Conservation (phyloP, 2,797 vertebrate species). For the Avahi laniger region DNA sequence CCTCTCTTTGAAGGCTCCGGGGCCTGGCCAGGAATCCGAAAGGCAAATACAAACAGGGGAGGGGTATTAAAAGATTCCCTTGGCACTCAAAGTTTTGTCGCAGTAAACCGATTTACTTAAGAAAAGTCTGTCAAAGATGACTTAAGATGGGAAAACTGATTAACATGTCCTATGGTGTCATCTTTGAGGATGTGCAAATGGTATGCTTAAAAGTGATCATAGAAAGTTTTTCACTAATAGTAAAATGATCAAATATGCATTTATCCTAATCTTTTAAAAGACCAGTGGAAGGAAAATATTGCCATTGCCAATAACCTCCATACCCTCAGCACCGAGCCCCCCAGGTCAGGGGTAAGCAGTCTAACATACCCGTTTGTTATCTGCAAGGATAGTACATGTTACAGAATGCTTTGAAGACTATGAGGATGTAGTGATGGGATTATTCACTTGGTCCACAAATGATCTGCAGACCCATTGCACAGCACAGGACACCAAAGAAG, state of each 20-base stretch:
- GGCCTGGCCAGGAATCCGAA: neutral
- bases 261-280: neutral
- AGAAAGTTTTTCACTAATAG: neutral
- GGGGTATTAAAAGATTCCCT: neutral
- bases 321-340: neutral
- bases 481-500: neutral
- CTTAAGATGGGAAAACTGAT: neutral
- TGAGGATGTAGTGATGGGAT: neutral
- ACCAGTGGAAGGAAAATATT: conserved; percentile 19
- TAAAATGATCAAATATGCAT: neutral
- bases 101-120: neutral
- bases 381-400: neutral
- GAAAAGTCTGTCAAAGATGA: neutral
- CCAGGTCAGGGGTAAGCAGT: neutral
- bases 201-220: neutral
- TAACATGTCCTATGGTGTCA: neutral
- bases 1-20: neutral
- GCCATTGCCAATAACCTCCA: neutral
- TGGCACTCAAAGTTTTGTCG: neutral
- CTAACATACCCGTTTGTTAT: neutral
- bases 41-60: neutral
- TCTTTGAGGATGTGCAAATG: neutral
- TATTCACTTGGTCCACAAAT: neutral
- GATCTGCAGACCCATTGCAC: neutral
- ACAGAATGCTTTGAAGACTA: neutral